Base-by-base conservation (phyloP, 1,140 invertebrate species). In the Vollenhovia emeryi region DNA sequence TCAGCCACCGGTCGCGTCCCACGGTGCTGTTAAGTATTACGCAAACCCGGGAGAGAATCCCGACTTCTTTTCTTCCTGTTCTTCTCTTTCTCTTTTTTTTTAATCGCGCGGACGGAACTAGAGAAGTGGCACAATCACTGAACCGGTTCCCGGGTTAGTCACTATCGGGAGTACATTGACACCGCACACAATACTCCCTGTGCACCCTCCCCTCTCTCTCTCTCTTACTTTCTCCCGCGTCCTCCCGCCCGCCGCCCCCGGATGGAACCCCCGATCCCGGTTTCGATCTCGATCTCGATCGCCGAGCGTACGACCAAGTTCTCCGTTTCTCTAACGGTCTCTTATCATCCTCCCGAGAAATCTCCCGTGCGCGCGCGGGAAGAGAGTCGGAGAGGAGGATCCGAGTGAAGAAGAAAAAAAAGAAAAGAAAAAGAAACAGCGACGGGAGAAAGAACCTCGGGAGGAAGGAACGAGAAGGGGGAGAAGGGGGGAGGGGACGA, bases 211-310 rank as follows among this genome's bases (percentile, higher is more conserved):
- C 64, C 64, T 40, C 21, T 62, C 52, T 43, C 64, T 40, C 21
- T 62, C 52, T 43, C 64, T 45, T 75, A 88, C 87, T 88, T 88
- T 89, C 87, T 89, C 87, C 64, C 43, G 9, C 40, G 36, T 45
- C 57, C 36, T 82, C 40, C 74, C 64, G 21, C 64, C 73, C 57
- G 45, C 64, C 55, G 45, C 45, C n/a, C 30, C 36, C 55, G 36
- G 52, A 43, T 50, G 36, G 33, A 74, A 86, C 64, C 64, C 62
- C 36, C 76, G 52, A 82, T 74, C 48, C 40, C 40, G 18, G 24
- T 64, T 55, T 48, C 40, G 18, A 66, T 75, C 62, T 48, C 64
- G 33, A 27, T 73, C 59, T 74, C 8, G 43, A 30, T 82, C 66
- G 48, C n/a, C 7, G 27, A 52, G 36, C 45, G 45, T 36, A 57